Conservation (phyloP, 2,888 invertebrate genomes). For the Pasiphila rectangulata region DNA sequence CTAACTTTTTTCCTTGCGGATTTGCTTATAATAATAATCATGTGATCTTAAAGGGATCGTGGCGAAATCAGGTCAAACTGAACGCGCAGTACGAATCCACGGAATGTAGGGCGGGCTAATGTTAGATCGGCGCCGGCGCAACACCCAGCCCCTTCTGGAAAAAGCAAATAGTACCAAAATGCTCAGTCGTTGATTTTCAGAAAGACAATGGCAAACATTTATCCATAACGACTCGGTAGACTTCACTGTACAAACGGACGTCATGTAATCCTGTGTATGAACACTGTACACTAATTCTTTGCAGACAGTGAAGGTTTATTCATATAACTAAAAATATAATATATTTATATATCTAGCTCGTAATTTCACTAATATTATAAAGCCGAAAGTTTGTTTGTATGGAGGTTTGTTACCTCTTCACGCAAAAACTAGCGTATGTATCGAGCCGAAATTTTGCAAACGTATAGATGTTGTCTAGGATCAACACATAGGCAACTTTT, state of each 20-base stretch:
- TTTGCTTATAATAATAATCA: constrained; percentile 25
- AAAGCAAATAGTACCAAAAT: constrained; percentile 47
- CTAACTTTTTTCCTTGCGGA: background rate
- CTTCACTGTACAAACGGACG: constrained; percentile 5
- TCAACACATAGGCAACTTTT: too few species aligned
- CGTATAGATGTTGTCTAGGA: too few species aligned
- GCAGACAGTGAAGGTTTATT: too few species aligned
- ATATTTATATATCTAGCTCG: too few species aligned
- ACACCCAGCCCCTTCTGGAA: constrained; percentile 53
- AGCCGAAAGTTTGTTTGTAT: too few species aligned
- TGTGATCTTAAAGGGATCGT: constrained; percentile 43
- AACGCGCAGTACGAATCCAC: constrained; percentile 58
- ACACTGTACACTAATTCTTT: too few species aligned
- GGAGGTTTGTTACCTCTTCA: too few species aligned
- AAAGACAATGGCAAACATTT: constrained; percentile 25
- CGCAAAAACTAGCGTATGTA: too few species aligned
- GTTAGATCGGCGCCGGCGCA: constrained; percentile 62
- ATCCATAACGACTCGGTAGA: constrained; percentile 6
- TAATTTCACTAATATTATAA: too few species aligned
- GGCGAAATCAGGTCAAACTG: constrained; percentile 68
- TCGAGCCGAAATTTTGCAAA: too few species aligned
- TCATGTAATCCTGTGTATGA: background rate
- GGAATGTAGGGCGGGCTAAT: constrained; percentile 73
- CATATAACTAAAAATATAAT: too few species aligned
- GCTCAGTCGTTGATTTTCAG: constrained; percentile 27